Conservation (phyloP, 2,113 vertebrate genomes). For the Erythrocebus patas region DNA sequence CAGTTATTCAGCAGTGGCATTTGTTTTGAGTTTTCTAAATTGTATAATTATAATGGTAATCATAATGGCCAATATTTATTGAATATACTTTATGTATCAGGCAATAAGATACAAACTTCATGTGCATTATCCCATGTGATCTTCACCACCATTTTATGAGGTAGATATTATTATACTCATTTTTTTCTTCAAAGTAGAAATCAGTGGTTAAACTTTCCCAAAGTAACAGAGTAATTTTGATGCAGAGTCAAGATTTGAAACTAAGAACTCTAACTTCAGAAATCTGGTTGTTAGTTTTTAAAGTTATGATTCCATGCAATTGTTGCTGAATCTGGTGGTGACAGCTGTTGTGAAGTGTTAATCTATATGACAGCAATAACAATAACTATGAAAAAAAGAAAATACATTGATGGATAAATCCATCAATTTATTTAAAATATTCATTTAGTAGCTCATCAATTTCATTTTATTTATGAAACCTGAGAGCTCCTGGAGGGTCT, state of each 20-base stretch:
- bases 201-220: background rate
- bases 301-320: background rate
- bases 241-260: background rate
- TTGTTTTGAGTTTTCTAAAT: background rate
- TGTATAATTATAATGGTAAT: background rate
- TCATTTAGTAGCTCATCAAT: background rate
- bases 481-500: background rate
- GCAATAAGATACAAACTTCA: background rate
- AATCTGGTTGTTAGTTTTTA: background rate
- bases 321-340: background rate
- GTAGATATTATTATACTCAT: background rate
- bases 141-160: background rate
- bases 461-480: background rate
- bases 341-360: background rate
- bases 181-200: background rate
- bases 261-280: background rate
- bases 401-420: background rate
- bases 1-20: background rate
- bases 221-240: background rate
- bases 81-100: background rate
- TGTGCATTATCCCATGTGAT: background rate
- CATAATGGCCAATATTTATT: background rate
- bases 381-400: background rate
- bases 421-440: background rate
- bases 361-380: background rate